Evolutionary conservation across 2,113 vertebrate species (phyloP), one percentile per base, ranked within the genome.

Genomic region (Chaetorhynchus papuensis): DNA sequence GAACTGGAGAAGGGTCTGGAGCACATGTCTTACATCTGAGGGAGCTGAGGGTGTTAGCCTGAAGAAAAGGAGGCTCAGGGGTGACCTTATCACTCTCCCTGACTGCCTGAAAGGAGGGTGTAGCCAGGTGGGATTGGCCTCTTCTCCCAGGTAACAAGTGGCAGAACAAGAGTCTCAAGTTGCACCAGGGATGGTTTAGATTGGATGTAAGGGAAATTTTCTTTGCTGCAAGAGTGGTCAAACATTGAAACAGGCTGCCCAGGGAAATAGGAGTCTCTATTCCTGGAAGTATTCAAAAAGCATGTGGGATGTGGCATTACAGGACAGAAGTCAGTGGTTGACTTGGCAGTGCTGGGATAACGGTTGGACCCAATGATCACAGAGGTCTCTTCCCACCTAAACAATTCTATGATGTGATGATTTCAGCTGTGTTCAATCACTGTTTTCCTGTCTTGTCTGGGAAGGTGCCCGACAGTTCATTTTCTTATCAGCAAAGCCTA

Each of bases 401-500:
- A 81, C 2, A 3, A 50, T 72, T 54, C 33, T 79, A 12, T 52
- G 39, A 49, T 49, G 81, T 39, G 54, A 6, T 77, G 95, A 93
- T 97, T 97, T 98, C 83, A 65, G 87, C 90, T 92, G 57, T 96
- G 82, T 97, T 98, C 96, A 93, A 96, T 97, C 65, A 88, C 69
- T 59, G 63, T 76, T 96, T 98, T 96, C 84, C 96, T 94, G 83
- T 95, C 97, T 96, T 96, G 77, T 98, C 96, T 97, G 92, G 80
- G 88, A 90, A 97, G 96, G 83, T 90, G 91, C 89, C 93, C 95
- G 89, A 95, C 96, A 97, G 95, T 97, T 98, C 95, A 96, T 97
- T 98, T 97, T 96, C 91, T 98, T 98, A 97, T 98, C 98, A 97
- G 93, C 70, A 96, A 94, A 97, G 80, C 66, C 89, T 96, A 93